Percentiles rank a stretch among this genome's conserved stretches.
Conservation (phyloP, 2,797 vertebrate genomes). For the Borostomias antarcticus region DNA sequence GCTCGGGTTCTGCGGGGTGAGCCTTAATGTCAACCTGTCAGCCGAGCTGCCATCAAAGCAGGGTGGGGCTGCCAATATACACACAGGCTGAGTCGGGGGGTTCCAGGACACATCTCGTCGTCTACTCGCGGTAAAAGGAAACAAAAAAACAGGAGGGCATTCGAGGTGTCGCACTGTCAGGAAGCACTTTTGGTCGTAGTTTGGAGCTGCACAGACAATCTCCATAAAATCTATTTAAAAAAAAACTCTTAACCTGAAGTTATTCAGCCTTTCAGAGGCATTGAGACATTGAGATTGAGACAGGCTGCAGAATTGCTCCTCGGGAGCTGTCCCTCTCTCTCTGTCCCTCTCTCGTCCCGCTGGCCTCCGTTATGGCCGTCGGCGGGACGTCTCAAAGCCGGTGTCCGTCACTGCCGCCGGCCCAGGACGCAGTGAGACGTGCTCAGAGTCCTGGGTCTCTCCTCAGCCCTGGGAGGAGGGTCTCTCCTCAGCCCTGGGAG, state of each 20-base stretch:
- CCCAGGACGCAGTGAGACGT: neutral
- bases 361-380: neutral
- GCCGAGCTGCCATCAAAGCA: neutral
- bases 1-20: neutral
- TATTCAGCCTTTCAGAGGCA: neutral
- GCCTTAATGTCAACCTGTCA: neutral
- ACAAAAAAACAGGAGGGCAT: slow-evolving; percentile 48
- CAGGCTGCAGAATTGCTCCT: too few relatives aligned
- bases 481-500: too few relatives aligned
- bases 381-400: neutral
- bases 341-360: neutral
- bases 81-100: slow-evolving; percentile 51
- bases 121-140: slow-evolving; percentile 56
- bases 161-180: neutral
- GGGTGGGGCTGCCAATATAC: slow-evolving; percentile 53
- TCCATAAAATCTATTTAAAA: neutral
- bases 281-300: too few relatives aligned
- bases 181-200: too few relatives aligned
- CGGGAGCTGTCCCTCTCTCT: neutral
- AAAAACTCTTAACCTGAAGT: neutral
- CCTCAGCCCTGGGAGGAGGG: neutral
- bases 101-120: slow-evolving; percentile 35
- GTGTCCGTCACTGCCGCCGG: neutral
- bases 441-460: neutral
- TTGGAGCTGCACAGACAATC: too few relatives aligned